These are phyloP conservation scores for Delia radicum DNA, from an alignment of 1,140 invertebrate genomes.

Conservation along the genomic window DNA sequence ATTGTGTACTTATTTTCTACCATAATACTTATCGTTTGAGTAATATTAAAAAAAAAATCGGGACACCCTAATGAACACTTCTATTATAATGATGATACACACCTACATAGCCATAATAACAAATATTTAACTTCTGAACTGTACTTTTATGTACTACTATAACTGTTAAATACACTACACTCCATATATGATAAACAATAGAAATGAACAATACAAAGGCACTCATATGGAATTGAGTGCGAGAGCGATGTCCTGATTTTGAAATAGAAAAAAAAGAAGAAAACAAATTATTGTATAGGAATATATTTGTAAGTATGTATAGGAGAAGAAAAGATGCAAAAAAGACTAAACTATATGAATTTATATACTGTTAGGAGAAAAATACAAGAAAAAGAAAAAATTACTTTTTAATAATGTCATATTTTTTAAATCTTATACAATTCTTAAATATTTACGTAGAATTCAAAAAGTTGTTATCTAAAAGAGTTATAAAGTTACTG, in stretches of 20 bases:
- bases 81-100: not conserved
- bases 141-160: not conserved
- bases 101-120: not conserved
- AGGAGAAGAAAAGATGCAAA: not conserved
- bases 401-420: no score
- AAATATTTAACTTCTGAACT: conserved; percentile 9
- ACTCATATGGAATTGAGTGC: conserved; percentile 22
- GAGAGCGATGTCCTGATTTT: conserved; percentile 2
- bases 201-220: conserved; percentile 22
- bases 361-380: not conserved
- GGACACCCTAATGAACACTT: no score
- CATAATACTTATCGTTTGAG: no score
- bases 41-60: no score
- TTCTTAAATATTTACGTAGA: no score
- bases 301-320: not conserved
- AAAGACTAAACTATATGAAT: not conserved
- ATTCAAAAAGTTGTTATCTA: no score
- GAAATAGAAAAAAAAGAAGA: not conserved
- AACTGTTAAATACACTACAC: conserved; percentile 8
- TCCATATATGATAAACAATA: conserved; percentile 19
- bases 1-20: no score
- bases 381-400: no score
- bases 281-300: not conserved
- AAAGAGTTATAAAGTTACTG: no score
- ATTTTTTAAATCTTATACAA: no score